Percentiles rank a stretch among this genome's conserved stretches.
Conservation (phyloP, 2,888 invertebrate genomes). For the Plagiodera versicolora region DNA sequence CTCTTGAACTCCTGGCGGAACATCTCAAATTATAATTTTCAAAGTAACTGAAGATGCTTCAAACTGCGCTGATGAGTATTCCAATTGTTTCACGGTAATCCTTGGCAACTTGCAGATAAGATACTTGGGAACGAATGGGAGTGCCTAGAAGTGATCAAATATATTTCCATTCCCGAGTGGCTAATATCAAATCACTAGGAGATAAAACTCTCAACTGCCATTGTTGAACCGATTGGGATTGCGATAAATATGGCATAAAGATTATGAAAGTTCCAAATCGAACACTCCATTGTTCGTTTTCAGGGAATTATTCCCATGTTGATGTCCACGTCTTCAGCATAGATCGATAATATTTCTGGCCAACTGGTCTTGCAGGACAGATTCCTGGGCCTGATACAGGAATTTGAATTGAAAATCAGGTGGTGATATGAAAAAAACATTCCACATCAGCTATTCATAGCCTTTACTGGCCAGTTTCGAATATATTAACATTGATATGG, state of each 20-base stretch:
- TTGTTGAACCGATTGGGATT: no score
- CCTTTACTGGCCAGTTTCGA: not conserved
- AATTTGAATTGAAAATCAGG: not conserved
- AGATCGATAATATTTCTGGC: no score
- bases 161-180: not conserved
- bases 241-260: no score
- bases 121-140: not conserved
- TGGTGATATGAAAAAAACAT: not conserved
- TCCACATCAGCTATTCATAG: not conserved
- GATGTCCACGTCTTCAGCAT: no score
- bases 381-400: no score
- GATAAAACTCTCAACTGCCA: not conserved
- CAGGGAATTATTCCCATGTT: no score
- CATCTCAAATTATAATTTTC: not conserved
- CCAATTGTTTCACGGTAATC: not conserved
- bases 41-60: not conserved
- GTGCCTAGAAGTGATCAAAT: not conserved
- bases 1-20: not conserved
- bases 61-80: not conserved
- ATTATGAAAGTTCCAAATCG: no score
- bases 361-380: no score
- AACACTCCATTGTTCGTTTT: no score
- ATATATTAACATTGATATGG: slow-evolving; percentile 1
- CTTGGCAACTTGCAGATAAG: not conserved
- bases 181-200: not conserved